Evolutionary conservation across 1,140 invertebrate genomes (phyloP).

Genomic region (Drosophila carrolli): DNA sequence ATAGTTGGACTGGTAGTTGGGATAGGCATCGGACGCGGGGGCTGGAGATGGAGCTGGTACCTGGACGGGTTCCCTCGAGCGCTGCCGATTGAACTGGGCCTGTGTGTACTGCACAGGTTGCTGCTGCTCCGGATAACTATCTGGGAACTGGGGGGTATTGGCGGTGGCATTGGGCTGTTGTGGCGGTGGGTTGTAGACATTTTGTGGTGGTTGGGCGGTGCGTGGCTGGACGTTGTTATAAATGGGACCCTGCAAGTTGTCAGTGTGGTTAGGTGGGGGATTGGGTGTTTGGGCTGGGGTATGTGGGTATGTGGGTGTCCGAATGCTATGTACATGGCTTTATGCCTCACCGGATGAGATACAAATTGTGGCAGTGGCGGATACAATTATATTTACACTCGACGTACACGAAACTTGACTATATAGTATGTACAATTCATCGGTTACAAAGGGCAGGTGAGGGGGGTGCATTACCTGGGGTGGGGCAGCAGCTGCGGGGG

Average conservation of each 20-base stretch:
- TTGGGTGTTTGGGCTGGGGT: conserved; percentile 16
- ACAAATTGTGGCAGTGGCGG: conserved; percentile 45
- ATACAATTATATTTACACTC: conserved; percentile 65
- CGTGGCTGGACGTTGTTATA: conserved; percentile 78
- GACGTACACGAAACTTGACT: conserved; percentile 35
- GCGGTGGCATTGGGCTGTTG: conserved; percentile 26
- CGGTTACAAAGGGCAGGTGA: background rate
- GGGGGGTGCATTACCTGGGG: conserved; percentile 60
- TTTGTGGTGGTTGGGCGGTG: conserved; percentile 42
- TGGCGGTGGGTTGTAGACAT: conserved; percentile 26
- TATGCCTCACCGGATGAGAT: conserved; percentile 24
- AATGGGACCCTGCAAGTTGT: conserved; percentile 76
- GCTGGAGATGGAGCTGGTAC: conserved; percentile 34
- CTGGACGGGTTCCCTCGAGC: conserved; percentile 58
- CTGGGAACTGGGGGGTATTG: conserved; percentile 36
- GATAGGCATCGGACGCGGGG: conserved; percentile 22
- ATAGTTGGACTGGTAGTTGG: background rate
- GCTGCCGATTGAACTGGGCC: conserved; percentile 76
- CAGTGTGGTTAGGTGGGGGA: conserved; percentile 58
- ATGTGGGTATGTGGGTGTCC: conserved; percentile 5
- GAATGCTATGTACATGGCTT: conserved; percentile 27
- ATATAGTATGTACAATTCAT: conserved; percentile 43
- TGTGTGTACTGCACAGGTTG: conserved; percentile 76
- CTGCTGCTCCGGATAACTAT: conserved; percentile 49
- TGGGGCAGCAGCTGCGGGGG: conserved; percentile 41